phyloP scores from a whole-genome alignment of 2,888 invertebrate species.

The Lasioglossum marginatum region DNA sequence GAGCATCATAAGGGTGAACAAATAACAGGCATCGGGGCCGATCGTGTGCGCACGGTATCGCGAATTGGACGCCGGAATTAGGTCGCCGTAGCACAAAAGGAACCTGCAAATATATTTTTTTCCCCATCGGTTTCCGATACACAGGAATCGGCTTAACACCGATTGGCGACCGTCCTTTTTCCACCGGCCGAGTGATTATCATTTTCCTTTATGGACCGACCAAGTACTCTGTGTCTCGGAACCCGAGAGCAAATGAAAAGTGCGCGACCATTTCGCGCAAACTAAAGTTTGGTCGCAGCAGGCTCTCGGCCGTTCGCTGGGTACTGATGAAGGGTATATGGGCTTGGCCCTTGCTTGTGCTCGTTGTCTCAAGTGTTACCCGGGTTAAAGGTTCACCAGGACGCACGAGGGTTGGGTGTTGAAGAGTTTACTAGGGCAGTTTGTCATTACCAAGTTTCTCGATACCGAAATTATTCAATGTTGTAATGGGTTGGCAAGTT shows the following conservation, averaged over 20 bases:
- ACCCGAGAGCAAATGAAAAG: constrained; percentile 6
- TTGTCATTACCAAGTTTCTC: not conserved
- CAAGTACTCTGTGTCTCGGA: not conserved
- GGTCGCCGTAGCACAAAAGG: constrained; percentile 42
- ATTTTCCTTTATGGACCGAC: constrained; percentile 1
- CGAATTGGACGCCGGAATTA: constrained; percentile 55
- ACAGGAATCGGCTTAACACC: constrained; percentile 37
- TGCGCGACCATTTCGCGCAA: not conserved
- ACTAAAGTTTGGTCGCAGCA: not conserved
- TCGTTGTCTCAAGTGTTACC: not conserved
- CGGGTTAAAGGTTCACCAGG: not conserved
- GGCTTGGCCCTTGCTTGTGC: not conserved
- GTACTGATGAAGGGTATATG: not conserved
- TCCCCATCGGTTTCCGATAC: constrained; percentile 43
- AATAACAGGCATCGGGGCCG: constrained; percentile 36
- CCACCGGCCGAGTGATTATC: constrained; percentile 26
- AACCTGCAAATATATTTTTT: constrained; percentile 50
- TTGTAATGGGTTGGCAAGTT: not conserved
- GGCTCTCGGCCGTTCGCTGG: not conserved
- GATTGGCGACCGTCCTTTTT: constrained; percentile 8
- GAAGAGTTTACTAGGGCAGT: not conserved
- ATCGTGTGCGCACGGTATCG: constrained; percentile 42
- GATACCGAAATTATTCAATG: not conserved
- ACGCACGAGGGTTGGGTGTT: not conserved
- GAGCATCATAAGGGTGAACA: constrained; percentile 31